These are phyloP conservation scores for Agrypnia vestita DNA, from an alignment of 1,140 invertebrate genomes.

Conservation along the genomic window DNA sequence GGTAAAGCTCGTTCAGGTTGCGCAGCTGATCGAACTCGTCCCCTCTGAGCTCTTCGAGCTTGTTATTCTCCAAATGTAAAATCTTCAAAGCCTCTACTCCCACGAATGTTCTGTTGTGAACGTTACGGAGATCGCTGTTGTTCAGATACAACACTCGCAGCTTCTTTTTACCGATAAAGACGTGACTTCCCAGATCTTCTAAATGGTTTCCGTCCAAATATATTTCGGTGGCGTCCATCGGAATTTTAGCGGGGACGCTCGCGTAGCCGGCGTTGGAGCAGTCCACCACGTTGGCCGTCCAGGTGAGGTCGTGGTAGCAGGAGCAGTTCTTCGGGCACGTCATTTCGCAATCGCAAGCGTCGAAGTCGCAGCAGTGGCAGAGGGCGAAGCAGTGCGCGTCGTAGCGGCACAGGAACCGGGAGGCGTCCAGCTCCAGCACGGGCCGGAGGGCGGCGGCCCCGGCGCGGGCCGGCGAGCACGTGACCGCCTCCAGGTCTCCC, in stretches of 20 bases:
- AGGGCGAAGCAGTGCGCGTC: constrained; percentile 91
- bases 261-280: constrained; percentile 84
- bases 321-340: constrained; percentile 89
- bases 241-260: constrained; percentile 83
- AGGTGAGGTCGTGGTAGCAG: constrained; percentile 93
- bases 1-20: constrained; percentile 85
- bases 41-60: constrained; percentile 81
- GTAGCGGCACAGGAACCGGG: constrained; percentile 90
- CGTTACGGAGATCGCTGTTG: constrained; percentile 83
- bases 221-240: constrained; percentile 92
- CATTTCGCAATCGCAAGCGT: constrained; percentile 94
- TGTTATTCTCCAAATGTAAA: constrained; percentile 90
- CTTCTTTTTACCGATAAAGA: constrained; percentile 91
- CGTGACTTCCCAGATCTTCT: constrained; percentile 84
- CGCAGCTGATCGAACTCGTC: constrained; percentile 84
- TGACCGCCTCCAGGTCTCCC: constrained; percentile 88
- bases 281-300: constrained; percentile 92
- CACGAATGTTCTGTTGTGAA: constrained; percentile 90
- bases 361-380: constrained; percentile 93
- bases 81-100: constrained; percentile 82
- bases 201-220: constrained; percentile 91
- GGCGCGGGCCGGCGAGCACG: constrained; percentile 86
- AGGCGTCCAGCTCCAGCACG: constrained; percentile 83
- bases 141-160: constrained; percentile 87
- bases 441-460: constrained; percentile 80